Percentiles rank a stretch among this genome's conserved stretches.
Conservation (phyloP, 2,888 invertebrate species). For the Subacronicta megacephala region DNA sequence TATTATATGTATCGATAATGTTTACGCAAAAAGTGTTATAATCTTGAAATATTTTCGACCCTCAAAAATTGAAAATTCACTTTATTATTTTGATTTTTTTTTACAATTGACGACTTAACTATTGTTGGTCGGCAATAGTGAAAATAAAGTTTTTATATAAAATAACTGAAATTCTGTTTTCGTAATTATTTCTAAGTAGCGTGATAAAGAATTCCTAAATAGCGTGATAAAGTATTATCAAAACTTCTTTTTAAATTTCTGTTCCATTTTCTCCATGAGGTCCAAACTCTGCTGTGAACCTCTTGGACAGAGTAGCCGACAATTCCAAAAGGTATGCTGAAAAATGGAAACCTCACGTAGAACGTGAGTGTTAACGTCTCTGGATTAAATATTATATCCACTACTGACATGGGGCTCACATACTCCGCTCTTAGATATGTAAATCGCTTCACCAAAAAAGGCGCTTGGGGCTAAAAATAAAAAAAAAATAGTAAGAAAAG, state of each 20-base stretch:
- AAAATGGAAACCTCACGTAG: slow-evolving; percentile 62
- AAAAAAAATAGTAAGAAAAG: slow-evolving; percentile 9
- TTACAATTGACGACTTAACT: slow-evolving; percentile 84
- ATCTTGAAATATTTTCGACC: slow-evolving; percentile 69
- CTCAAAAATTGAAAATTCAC: slow-evolving; percentile 79
- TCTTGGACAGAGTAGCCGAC: slow-evolving; percentile 61
- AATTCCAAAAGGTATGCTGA: slow-evolving; percentile 57
- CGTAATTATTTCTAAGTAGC: slow-evolving; percentile 8
- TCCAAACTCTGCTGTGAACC: background rate
- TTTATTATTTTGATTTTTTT: slow-evolving; percentile 82
- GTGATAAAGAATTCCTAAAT: slow-evolving; percentile 6
- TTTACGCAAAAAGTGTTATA: slow-evolving; percentile 64
- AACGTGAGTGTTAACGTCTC: slow-evolving; percentile 48
- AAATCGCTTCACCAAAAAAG: slow-evolving; percentile 39
- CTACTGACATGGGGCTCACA: slow-evolving; percentile 54
- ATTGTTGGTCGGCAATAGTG: slow-evolving; percentile 85
- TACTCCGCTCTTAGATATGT: slow-evolving; percentile 63
- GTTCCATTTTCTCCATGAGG: background rate
- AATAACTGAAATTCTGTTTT: slow-evolving; percentile 28
- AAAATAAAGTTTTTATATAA: slow-evolving; percentile 79
- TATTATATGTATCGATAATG: slow-evolving; percentile 60
- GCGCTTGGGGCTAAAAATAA: slow-evolving; percentile 43
- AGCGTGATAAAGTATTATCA: background rate
- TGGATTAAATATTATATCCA: slow-evolving; percentile 53
- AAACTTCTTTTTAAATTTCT: background rate